Percentiles rank a stretch among this genome's conserved stretches.
Evolutionary conservation across 2,888 invertebrate species (phyloP).

Genomic region (Meandrusa payeni): DNA sequence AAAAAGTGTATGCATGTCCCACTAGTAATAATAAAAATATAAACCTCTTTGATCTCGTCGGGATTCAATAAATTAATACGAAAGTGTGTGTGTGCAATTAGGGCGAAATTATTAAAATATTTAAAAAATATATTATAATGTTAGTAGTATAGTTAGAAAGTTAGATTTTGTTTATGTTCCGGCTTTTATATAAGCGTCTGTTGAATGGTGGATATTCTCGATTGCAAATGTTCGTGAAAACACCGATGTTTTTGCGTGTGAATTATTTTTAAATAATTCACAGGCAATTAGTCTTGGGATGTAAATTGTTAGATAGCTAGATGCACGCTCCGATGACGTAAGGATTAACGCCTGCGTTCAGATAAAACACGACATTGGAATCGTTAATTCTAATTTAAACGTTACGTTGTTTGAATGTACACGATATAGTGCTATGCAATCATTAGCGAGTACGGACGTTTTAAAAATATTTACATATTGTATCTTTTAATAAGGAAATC

Average conservation of each 20-base stretch:
- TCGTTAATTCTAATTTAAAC: slow-evolving; percentile 21
- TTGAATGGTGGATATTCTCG: background rate
- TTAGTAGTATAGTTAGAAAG: too few relatives aligned
- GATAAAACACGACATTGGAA: slow-evolving; percentile 23
- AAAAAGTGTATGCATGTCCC: too few relatives aligned
- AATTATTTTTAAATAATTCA: slow-evolving; percentile 16
- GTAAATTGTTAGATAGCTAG: slow-evolving; percentile 15
- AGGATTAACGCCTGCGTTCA: slow-evolving; percentile 17
- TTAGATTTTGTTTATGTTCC: background rate
- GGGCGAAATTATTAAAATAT: too few relatives aligned
- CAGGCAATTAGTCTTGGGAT: slow-evolving; percentile 14
- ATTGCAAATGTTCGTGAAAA: background rate
- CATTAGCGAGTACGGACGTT: too few relatives aligned
- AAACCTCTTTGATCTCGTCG: too few relatives aligned
- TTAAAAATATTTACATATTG: too few relatives aligned
- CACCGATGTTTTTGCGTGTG: background rate
- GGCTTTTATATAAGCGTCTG: too few relatives aligned
- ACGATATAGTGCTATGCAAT: slow-evolving; percentile 5
- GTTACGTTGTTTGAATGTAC: slow-evolving; percentile 11
- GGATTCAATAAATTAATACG: too few relatives aligned
- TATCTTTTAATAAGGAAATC: too few relatives aligned
- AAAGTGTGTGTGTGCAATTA: too few relatives aligned
- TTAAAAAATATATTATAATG: too few relatives aligned
- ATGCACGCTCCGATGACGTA: slow-evolving; percentile 20
- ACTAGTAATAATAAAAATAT: too few relatives aligned